Conservation (phyloP, 2,888 invertebrate species). For the Thymelicus sylvestris region DNA sequence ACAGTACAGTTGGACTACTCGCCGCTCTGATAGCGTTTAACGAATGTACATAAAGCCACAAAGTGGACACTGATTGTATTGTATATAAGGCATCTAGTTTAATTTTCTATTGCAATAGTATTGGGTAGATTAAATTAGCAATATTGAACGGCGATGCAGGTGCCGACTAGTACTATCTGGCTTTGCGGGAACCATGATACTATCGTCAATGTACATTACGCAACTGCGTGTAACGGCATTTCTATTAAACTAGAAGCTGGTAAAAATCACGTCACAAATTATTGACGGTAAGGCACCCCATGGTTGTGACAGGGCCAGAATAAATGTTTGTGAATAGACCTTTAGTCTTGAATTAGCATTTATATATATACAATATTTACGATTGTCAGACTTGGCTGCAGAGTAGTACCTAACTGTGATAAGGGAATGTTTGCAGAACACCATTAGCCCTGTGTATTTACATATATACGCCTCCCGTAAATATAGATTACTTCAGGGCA, state of each 20-base stretch:
- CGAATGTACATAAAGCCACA: conserved; percentile 54
- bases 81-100: conserved; percentile 48
- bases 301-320: not conserved
- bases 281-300: not conserved
- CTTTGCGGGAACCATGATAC: not conserved
- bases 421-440: too few relatives aligned
- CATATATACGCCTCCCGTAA: too few relatives aligned
- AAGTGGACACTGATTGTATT: conserved; percentile 43
- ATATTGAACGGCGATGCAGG: not conserved
- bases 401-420: too few relatives aligned
- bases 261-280: not conserved
- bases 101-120: conserved; percentile 33
- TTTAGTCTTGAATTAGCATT: not conserved
- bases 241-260: not conserved
- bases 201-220: not conserved
- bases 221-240: too few relatives aligned
- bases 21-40: conserved; percentile 76
- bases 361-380: not conserved
- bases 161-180: not conserved
- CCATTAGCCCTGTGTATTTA: too few relatives aligned
- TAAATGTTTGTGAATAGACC: not conserved
- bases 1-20: conserved; percentile 97
- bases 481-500: too few relatives aligned
- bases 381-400: not conserved
- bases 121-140: conserved; percentile 10